phyloP scores from a whole-genome alignment of 2,797 vertebrate genomes.

The Artibeus jamaicensis region DNA sequence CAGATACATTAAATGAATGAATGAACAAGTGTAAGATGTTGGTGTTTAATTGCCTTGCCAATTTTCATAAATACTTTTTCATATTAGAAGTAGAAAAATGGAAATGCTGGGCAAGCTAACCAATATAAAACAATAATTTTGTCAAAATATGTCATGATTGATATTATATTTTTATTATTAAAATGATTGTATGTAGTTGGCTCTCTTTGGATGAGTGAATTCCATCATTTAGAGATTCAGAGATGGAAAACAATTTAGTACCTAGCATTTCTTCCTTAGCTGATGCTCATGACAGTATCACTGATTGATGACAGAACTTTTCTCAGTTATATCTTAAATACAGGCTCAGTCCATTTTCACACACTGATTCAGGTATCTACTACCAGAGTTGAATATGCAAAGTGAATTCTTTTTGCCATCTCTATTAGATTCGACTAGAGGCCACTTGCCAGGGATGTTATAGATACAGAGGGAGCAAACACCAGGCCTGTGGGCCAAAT shows the following conservation, averaged over 20 bases:
- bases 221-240: not conserved
- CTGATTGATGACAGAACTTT: not conserved
- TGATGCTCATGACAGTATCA: not conserved
- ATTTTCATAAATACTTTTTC: not conserved
- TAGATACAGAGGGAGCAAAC: not conserved
- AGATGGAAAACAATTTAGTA: not conserved
- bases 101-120: not conserved
- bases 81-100: not conserved
- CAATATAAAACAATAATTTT: not conserved
- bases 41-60: not conserved
- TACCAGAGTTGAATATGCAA: not conserved
- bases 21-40: not conserved
- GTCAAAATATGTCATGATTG: not conserved
- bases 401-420: not conserved
- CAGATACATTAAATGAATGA: not conserved
- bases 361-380: not conserved
- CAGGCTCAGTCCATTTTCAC: not conserved
- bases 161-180: not conserved
- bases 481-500: too few species aligned
- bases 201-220: not conserved
- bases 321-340: not conserved
- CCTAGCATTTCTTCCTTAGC: not conserved
- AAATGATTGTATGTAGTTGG: not conserved
- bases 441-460: not conserved
- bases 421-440: not conserved